Evolutionary conservation across 2,113 vertebrate genomes (phyloP).

Genomic region (Engraulis encrasicolus): DNA sequence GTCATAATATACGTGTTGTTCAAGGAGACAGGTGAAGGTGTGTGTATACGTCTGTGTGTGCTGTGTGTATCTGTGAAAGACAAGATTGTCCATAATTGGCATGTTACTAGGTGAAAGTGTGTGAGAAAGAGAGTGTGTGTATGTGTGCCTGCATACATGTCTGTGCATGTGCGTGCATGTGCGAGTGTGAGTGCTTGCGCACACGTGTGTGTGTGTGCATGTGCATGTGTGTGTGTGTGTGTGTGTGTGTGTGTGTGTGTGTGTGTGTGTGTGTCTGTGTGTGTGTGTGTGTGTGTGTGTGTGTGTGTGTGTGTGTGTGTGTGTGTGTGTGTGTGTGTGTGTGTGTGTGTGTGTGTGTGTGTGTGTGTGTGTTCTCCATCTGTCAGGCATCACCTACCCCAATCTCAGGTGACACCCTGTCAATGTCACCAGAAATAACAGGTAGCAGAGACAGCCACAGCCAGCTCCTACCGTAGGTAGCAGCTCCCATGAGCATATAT

Average conservation of each 20-base stretch:
- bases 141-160: too few species aligned
- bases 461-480: neutral
- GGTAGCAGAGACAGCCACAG: neutral
- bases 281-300: neutral
- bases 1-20: neutral
- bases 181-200: too few species aligned
- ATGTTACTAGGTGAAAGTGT: neutral
- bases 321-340: neutral
- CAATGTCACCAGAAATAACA: constrained; percentile 17
- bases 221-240: neutral
- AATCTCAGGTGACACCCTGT: constrained; percentile 16
- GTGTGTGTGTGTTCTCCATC: neutral
- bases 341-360: neutral
- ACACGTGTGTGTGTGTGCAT: neutral
- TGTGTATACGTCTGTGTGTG: neutral
- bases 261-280: neutral
- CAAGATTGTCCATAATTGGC: too few species aligned
- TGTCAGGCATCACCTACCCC: neutral
- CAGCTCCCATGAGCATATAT: neutral
- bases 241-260: neutral
- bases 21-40: neutral
- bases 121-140: too few species aligned
- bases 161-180: too few species aligned
- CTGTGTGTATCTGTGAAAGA: neutral
- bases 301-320: neutral